These are phyloP conservation scores for Okamejei kenojei DNA, from an alignment of 2,797 vertebrate species.

Conservation along the genomic window DNA sequence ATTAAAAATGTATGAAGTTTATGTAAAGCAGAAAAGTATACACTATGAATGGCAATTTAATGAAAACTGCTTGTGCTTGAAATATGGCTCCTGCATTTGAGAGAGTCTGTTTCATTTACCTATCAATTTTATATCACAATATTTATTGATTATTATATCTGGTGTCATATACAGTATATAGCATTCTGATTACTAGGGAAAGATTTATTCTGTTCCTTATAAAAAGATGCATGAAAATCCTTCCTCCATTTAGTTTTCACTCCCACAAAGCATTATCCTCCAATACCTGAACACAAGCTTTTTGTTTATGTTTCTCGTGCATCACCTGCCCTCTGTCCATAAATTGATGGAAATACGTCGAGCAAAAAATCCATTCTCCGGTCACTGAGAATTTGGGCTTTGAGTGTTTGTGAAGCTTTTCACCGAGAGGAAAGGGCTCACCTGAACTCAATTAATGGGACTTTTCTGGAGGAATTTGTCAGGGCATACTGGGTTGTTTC, in stretches of 20 bases:
- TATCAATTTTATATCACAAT: constrained; percentile 20
- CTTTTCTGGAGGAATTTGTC: not conserved
- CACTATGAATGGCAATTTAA: not conserved
- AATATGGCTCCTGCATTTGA: not conserved
- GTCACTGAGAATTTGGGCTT: not conserved
- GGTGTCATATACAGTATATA: not conserved
- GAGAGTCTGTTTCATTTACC: constrained; percentile 15
- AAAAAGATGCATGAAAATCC: not conserved
- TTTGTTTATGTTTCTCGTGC: not conserved
- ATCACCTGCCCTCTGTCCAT: no score
- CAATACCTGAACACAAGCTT: not conserved
- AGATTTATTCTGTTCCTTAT: not conserved
- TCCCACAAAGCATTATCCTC: not conserved
- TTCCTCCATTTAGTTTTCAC: not conserved
- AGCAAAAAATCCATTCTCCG: no score
- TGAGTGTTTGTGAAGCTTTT: not conserved
- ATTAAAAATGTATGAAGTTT: constrained; percentile 29
- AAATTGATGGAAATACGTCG: not conserved
- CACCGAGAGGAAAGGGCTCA: not conserved
- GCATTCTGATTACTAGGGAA: not conserved
- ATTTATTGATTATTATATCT: constrained; percentile 6
- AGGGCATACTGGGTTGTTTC: not conserved
- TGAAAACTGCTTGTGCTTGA: constrained; percentile 6
- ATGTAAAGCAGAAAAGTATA: constrained; percentile 16
- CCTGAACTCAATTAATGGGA: not conserved